A percentile compares a stretch with the other conserved stretches of the same genome.
phyloP scores from a whole-genome alignment of 2,888 invertebrate genomes.

The Oxycera nigricornis region DNA sequence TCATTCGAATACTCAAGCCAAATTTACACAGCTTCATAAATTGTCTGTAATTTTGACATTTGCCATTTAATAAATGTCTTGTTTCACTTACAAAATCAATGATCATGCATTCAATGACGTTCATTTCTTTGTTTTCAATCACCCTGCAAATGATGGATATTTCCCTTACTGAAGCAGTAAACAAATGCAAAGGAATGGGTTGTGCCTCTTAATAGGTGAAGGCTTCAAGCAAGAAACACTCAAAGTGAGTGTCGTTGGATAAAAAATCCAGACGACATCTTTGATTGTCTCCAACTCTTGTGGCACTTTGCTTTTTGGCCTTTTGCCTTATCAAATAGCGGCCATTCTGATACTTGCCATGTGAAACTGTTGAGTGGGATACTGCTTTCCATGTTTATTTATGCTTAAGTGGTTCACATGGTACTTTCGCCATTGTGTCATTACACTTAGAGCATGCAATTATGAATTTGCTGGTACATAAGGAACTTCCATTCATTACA shows the following conservation, averaged over 20 bases:
- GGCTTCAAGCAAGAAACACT: background rate
- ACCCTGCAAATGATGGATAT: background rate
- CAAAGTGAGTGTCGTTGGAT: background rate
- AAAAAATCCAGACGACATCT: conserved; percentile 13
- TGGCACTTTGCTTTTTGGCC: background rate
- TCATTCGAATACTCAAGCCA: no score
- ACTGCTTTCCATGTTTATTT: background rate
- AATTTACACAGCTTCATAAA: no score
- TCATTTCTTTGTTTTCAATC: background rate
- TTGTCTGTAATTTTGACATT: background rate
- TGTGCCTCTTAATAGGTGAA: conserved; percentile 14
- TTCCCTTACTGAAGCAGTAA: background rate
- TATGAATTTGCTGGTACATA: background rate
- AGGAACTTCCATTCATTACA: no score
- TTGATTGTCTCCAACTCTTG: background rate
- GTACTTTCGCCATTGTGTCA: background rate
- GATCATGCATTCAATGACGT: background rate
- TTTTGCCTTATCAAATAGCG: conserved; percentile 4
- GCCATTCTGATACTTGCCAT: background rate
- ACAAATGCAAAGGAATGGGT: conserved; percentile 18
- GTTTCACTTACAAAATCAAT: background rate
- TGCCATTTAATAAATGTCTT: background rate
- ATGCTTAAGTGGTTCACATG: conserved; percentile 20
- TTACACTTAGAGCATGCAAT: background rate
- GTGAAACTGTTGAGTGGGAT: background rate